Evolutionary conservation across 2,888 invertebrate genomes (phyloP), one percentile per base, ranked within the genome.

Genomic region (Drosophila flavopinicola): DNA sequence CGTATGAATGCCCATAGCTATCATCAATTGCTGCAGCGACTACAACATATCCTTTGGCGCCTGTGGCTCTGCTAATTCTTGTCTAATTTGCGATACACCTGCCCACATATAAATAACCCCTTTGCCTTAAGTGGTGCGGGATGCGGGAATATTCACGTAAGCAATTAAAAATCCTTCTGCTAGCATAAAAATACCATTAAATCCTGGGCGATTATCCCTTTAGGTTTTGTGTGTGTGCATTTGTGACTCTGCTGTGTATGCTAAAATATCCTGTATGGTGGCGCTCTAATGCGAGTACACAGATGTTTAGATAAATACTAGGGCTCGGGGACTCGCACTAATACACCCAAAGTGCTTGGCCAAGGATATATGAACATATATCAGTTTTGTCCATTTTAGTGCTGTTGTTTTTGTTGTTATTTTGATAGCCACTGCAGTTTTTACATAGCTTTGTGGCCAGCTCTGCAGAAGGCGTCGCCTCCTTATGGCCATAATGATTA

Each of bases 151-250:
- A 33, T 32, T 47, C 72, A 49, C 60, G 47, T 54, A 72, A 49
- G 69, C 83, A 79, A 85, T 79, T 79, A 79, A 79, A 79, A 79
- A 79, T 85, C 83, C 83, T 85, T 85, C 85, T 69, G 76, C 72
- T 49, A 60, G 78, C 79, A 85, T 79, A 79, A 79, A 79, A 79
- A 78, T 85, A 65, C 61, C 83, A 83, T 79, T 79, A 79, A 85
- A 72, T 78, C 85, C 72, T 53, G 37, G 38, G 52, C 64, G 83
- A 83, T 78, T 79, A 83, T 75, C 66, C 76, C 72, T 61, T 60
- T 58, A 66, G 75, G 70, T 53, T 35, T 63, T 33, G 24, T 20
- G 6, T 25, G 13, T 27, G 13, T 24, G 10, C 23, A 7, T 13
- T 15, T 30, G 30, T 25, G 11, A 33, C 9, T 32, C 9, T 47